Evolutionary conservation across 2,113 vertebrate genomes (phyloP).

Genomic region (Ginglymostoma cirratum): DNA sequence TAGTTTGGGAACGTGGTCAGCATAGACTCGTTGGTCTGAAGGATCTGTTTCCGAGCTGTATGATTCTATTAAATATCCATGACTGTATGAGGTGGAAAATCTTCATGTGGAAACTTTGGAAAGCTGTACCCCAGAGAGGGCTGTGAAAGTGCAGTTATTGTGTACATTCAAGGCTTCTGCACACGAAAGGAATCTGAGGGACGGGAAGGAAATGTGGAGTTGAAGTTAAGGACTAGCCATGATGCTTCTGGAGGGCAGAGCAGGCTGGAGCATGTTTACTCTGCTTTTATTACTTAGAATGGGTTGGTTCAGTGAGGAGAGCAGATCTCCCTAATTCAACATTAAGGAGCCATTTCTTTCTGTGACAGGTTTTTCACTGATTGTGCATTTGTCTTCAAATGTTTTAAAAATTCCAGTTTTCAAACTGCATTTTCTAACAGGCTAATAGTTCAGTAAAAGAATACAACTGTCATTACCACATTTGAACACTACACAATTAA

Average conservation of each 20-base stretch:
- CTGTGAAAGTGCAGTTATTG: not conserved
- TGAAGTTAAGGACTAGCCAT: too few relatives aligned
- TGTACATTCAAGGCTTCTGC: not conserved
- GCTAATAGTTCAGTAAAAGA: not conserved
- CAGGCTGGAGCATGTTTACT: not conserved
- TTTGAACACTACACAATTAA: not conserved
- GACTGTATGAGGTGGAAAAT: not conserved
- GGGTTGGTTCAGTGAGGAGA: not conserved
- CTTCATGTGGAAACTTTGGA: not conserved
- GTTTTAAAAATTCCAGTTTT: not conserved
- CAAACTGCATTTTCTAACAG: not conserved
- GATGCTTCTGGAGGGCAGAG: not conserved
- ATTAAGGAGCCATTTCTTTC: not conserved
- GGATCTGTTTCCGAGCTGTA: too few relatives aligned
- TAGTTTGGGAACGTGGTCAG: too few relatives aligned
- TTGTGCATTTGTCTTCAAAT: not conserved
- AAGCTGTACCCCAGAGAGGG: not conserved
- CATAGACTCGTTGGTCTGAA: too few relatives aligned
- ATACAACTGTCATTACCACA: not conserved
- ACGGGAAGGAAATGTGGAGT: not conserved
- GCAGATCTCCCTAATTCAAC: not conserved
- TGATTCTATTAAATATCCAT: not conserved
- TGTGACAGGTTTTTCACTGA: not conserved
- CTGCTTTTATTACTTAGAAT: not conserved
- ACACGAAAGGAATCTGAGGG: not conserved